A percentile compares a stretch with the other conserved stretches of the same genome.
These are phyloP conservation scores for Hyperoodon ampullatus DNA, from an alignment of 2,113 vertebrate genomes.

Conservation along the genomic window DNA sequence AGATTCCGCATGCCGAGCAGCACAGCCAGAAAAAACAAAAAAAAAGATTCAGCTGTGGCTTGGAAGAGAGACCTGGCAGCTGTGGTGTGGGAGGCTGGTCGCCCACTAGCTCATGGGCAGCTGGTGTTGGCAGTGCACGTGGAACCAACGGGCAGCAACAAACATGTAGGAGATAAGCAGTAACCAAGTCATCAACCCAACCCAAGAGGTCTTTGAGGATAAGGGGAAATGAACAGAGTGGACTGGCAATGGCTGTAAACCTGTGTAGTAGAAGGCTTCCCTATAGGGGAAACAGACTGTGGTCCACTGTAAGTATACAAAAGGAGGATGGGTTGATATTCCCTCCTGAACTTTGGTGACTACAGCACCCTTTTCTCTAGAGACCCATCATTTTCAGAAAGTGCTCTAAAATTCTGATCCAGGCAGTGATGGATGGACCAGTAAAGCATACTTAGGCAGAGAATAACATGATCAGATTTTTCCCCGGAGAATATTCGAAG, in stretches of 20 bases:
- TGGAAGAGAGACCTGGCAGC: no score
- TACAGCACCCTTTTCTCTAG: not conserved
- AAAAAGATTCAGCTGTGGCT: not conserved
- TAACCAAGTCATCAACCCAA: not conserved
- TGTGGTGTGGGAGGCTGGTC: not conserved
- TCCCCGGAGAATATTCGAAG: not conserved
- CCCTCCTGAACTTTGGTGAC: not conserved
- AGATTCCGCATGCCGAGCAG: no score
- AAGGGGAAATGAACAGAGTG: not conserved
- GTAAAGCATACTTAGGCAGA: not conserved
- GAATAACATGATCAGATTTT: not conserved
- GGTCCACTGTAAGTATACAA: not conserved
- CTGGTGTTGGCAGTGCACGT: not conserved
- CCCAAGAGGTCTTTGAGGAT: not conserved
- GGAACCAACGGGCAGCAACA: not conserved
- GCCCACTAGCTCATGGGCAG: not conserved
- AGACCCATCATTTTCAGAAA: not conserved
- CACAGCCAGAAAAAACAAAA: not conserved
- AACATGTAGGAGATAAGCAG: not conserved
- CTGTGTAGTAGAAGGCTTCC: no score
- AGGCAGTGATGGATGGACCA: not conserved
- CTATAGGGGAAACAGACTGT: not conserved
- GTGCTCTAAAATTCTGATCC: not conserved
- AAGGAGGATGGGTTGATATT: not conserved
- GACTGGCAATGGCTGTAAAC: not conserved